Conservation (phyloP, 2,888 invertebrate species). For the Ashinkailepas kermadecensis region DNA sequence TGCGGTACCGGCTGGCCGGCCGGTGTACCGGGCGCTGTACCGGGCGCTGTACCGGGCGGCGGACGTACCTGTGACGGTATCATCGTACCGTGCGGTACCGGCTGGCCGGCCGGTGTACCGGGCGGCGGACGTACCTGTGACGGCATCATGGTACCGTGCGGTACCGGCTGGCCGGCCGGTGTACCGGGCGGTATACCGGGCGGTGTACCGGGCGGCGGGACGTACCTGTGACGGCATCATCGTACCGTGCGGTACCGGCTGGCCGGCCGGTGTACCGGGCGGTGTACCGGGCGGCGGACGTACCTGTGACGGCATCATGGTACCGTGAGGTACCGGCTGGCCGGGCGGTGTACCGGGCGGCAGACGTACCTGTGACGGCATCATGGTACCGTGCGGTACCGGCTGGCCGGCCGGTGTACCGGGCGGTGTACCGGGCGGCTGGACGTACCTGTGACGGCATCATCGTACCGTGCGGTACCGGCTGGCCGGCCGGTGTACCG, state of each 20-base stretch:
- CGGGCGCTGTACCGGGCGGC: not conserved
- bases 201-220: not conserved
- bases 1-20: not conserved
- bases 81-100: conserved; percentile 3
- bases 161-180: conserved; percentile 23
- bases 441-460: not conserved
- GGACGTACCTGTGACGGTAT: conserved; percentile 2
- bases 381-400: too few relatives aligned
- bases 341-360: conserved; percentile 23
- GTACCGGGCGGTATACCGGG: too few relatives aligned
- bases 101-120: conserved; percentile 24
- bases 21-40: not conserved
- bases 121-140: not conserved
- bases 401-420: conserved; percentile 25
- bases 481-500: not conserved
- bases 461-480: not conserved
- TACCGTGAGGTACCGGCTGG: conserved; percentile 15
- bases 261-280: conserved; percentile 1
- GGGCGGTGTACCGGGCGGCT: too few relatives aligned
- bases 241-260: not conserved
- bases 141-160: not conserved
- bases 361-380: not conserved
- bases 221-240: not conserved
- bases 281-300: not conserved
- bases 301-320: conserved; percentile 11